These are phyloP conservation scores for Boloria euphrosyne DNA, from an alignment of 2,888 invertebrate species.

Conservation along the genomic window DNA sequence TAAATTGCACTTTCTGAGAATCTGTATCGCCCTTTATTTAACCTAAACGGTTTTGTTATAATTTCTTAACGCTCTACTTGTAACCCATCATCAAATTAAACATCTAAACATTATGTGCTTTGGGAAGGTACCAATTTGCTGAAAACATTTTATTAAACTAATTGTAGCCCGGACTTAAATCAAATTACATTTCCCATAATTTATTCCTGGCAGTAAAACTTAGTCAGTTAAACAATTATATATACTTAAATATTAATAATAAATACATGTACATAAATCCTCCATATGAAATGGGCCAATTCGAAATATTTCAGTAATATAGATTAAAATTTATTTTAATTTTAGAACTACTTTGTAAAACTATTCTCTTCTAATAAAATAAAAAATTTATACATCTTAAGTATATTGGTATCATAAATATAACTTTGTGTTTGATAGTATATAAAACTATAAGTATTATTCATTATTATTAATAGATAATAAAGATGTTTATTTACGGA, in stretches of 20 bases:
- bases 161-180: conserved; percentile 47
- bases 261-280: too few relatives aligned
- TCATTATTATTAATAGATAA: background rate
- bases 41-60: conserved; percentile 73
- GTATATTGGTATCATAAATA: too few relatives aligned
- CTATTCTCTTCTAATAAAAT: too few relatives aligned
- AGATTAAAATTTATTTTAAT: too few relatives aligned
- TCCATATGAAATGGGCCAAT: too few relatives aligned
- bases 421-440: too few relatives aligned
- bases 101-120: conserved; percentile 75
- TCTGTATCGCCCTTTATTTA: conserved; percentile 60
- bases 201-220: conserved; percentile 8
- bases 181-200: conserved; percentile 27
- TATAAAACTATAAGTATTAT: too few relatives aligned
- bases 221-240: background rate
- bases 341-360: too few relatives aligned
- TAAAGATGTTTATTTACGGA: background rate
- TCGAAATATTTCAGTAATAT: too few relatives aligned
- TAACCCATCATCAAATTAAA: conserved; percentile 76
- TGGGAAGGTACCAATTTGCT: conserved; percentile 69
- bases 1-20: conserved; percentile 54
- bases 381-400: too few relatives aligned
- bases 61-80: conserved; percentile 60
- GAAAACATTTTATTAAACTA: conserved; percentile 68
- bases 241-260: background rate